Base-by-base conservation (phyloP, 92 coral and sea anemone species). In the Porites evermanni region DNA sequence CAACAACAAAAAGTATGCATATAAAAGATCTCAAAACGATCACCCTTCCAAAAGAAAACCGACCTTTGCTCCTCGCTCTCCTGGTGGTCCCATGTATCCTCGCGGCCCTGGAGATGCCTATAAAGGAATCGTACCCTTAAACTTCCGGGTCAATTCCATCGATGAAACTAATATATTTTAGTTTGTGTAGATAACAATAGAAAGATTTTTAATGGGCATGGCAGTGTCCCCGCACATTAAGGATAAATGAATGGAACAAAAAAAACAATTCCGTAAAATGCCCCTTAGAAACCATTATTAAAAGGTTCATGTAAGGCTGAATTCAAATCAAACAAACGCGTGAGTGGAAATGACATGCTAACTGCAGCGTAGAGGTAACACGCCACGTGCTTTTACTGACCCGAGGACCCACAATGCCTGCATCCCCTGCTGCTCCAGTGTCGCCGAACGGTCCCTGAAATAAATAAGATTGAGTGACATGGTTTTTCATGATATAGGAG, bases 41-140 rank as follows among this genome's bases (percentile, higher is more conserved):
- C 26, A 64, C 17, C 6, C 3, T 12, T n/a, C 44, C 38, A 17
- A 17, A 11, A 70, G 32, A 8, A 1, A 7, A 10, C 63, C 53
- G 50, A 82, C 86, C 86, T 82, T 82, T 2, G 20, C 9, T 54
- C 86, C 86, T 2, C 60, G 71, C 50, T 71, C 53, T 72, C 86
- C 86, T 13, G 51, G 59, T 0, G 86, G 79, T 72, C 86, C 86
- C 79, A 1, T 71, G n/a, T 14, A 19, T 9, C 86, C 86, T 18
- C 8, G 58, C 0, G 86, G 24, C 60, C 86, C 86, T 2, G 79
- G 79, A 3, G 19, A 44, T 6, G 79, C 86, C 86, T 82, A 66
- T 11, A 67, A 29, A 54, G 47, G 13, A 32, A 44, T 6, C 1
- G 26, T 3, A 23, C 32, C 8, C 11, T 17, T 13, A 38, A 20